These are phyloP conservation scores for Iguana delicatissima DNA, from an alignment of 2,797 vertebrate genomes.

Conservation along the genomic window DNA sequence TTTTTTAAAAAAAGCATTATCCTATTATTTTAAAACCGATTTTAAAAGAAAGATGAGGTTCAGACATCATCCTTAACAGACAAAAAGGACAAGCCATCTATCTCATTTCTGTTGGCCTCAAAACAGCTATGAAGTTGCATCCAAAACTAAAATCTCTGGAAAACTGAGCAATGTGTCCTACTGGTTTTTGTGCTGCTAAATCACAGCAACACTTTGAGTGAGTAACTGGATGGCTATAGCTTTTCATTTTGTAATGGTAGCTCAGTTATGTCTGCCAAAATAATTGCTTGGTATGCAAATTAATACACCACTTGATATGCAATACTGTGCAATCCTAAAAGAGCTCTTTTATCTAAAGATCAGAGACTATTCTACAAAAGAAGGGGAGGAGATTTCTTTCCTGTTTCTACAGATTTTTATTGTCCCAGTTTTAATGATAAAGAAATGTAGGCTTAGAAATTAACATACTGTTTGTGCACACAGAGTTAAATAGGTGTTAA, in stretches of 20 bases:
- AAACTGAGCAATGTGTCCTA: background rate
- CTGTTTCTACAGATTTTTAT: background rate
- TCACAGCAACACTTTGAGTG: background rate
- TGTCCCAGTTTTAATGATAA: background rate
- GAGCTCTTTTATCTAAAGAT: conserved; percentile 4
- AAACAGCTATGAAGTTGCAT: background rate
- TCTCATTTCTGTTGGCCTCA: background rate
- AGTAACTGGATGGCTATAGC: background rate
- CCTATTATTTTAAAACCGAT: background rate
- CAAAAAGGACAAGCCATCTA: background rate
- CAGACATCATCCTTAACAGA: background rate
- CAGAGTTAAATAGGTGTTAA: background rate
- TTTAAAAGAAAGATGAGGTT: background rate
- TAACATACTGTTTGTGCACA: background rate
- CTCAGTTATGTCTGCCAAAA: conserved; percentile 34
- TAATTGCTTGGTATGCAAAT: background rate
- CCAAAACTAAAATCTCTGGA: conserved; percentile 14
- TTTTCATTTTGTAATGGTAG: conserved; percentile 32
- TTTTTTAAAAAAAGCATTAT: background rate
- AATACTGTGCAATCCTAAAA: background rate
- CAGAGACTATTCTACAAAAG: background rate
- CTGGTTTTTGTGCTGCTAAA: accelerated
- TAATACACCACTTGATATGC: conserved; percentile 14
- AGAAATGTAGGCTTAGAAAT: conserved; percentile 10
- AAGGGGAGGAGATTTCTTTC: background rate